Evolutionary conservation across 2,797 vertebrate species (phyloP), one percentile per base, ranked within the genome.

Genomic region (Cheirogaleus major): DNA sequence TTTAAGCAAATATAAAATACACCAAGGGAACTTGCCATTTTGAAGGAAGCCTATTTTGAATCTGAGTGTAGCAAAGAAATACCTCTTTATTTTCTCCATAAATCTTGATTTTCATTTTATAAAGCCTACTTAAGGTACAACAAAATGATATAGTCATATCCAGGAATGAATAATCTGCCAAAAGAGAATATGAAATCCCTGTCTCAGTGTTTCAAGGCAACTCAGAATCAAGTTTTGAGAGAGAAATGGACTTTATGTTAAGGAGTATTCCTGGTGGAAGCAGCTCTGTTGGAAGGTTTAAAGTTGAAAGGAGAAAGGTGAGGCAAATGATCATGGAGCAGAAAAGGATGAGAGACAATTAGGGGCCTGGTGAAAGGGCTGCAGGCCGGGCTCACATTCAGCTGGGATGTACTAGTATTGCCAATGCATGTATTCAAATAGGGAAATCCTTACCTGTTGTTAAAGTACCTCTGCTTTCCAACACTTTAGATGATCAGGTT

Each of bases 1-100:
- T 94, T 72, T 75, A 93, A 93, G 76, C 20, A 91, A 95, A 95
- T 78, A 32, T 83, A 81, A 94, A 85, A 70, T 73, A 17, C 86
- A 50, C n/a, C n/a, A 67, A 63, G 80, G 88, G 63, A 80, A 12
- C 48, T 45, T 93, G 27, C 65, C 70, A 93, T 93, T 89, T 83
- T 50, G 22, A 89, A 93, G 43, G 25, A 95, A 95, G 13, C 1
- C 11, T 93, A 75, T 91, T 91, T 94, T 96, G 48, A 90, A 96
- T 94, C 69, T 93, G 69, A 83, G 38, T 78, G 70, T 91, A 82
- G 48, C 59, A 85, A 92, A 93, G 10, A 93, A 86, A 95, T 59
- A 35, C 2, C 4, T 89, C 61, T 87, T 87, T 88, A 69, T 85
- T 92, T 88, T 78, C 89, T 89, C 43, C 17, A 43, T 81, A 55